phyloP scores from a whole-genome alignment of 2,113 vertebrate genomes.

The Gymnogyps californianus region DNA sequence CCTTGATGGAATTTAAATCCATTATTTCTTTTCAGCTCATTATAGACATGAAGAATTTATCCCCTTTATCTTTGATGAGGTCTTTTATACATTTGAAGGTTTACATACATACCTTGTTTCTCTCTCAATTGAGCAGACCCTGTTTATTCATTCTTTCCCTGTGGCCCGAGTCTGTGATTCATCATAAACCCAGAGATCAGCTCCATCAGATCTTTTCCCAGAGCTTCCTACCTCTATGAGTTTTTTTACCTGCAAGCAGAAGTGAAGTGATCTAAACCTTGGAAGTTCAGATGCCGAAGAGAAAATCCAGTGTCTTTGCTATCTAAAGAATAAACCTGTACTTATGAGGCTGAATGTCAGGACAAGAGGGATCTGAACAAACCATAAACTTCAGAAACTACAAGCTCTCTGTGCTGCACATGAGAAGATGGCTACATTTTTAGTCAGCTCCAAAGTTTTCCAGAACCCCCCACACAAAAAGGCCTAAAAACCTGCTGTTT shows the following conservation, averaged over 20 bases:
- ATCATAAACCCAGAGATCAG: background rate
- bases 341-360: background rate
- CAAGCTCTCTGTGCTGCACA: background rate
- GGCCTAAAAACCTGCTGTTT: background rate
- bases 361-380: background rate
- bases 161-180: background rate
- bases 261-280: background rate
- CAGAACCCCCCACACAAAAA: background rate
- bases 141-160: background rate
- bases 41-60: background rate
- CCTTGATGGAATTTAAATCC: background rate
- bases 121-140: background rate
- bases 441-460: background rate
- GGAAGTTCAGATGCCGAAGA: background rate
- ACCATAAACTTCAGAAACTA: background rate
- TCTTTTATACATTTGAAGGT: background rate
- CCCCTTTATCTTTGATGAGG: background rate
- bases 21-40: background rate
- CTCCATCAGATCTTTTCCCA: background rate
- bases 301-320: background rate
- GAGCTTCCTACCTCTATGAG: background rate
- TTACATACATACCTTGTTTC: background rate
- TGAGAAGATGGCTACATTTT: background rate
- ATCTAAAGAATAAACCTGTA: background rate
- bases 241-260: background rate